Evolutionary conservation across 2,888 invertebrate species (phyloP).

Genomic region (Keiferia lycopersicella): DNA sequence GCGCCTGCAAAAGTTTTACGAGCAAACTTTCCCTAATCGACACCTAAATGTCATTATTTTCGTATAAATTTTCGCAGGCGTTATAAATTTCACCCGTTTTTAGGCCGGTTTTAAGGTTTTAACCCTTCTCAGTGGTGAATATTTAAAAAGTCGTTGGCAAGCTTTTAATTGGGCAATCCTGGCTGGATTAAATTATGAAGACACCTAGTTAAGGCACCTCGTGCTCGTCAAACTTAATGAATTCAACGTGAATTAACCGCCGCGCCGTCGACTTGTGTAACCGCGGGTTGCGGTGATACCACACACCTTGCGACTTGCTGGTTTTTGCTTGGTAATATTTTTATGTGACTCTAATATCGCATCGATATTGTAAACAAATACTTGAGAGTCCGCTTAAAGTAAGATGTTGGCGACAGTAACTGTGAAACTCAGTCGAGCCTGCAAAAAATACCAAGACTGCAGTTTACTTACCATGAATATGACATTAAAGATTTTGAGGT

Average conservation of each 20-base stretch:
- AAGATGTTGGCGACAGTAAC: too few species aligned
- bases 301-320: constrained; percentile 28
- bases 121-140: constrained; percentile 71
- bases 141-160: constrained; percentile 81
- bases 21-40: constrained; percentile 72
- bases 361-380: background rate
- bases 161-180: constrained; percentile 79
- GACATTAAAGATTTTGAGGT: too few species aligned
- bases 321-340: background rate
- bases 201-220: constrained; percentile 76
- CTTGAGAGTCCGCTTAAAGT: too few species aligned
- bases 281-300: constrained; percentile 36
- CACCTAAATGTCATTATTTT: constrained; percentile 77
- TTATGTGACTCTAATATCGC: too few species aligned
- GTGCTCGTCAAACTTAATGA: constrained; percentile 68
- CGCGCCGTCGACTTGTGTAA: constrained; percentile 38
- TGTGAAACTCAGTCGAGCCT: too few species aligned
- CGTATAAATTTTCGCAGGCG: constrained; percentile 67
- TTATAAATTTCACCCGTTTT: constrained; percentile 74
- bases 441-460: too few species aligned
- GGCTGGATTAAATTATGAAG: constrained; percentile 81
- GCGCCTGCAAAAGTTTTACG: constrained; percentile 52
- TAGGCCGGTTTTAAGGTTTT: constrained; percentile 53
- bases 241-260: constrained; percentile 75
- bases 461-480: too few species aligned